These are phyloP conservation scores for Nymphalis c-album DNA, from an alignment of 2,888 invertebrate genomes.

Conservation along the genomic window DNA sequence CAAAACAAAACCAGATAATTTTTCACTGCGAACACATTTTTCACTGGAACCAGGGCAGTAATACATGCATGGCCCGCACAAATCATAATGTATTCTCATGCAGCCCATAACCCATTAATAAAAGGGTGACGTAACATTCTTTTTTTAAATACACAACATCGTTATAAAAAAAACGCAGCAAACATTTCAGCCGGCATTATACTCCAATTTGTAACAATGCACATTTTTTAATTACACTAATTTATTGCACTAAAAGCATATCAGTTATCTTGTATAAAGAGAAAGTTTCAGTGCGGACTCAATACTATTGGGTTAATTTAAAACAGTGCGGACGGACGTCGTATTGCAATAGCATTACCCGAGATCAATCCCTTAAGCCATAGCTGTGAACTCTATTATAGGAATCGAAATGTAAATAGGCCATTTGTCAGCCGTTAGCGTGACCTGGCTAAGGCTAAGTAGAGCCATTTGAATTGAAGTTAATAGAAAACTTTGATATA, in stretches of 20 bases:
- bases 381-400: constrained; percentile 9
- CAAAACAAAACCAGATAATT: constrained; percentile 3
- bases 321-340: not conserved
- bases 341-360: not conserved
- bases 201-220: not conserved
- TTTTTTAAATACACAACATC: constrained; percentile 20
- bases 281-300: constrained; percentile 5
- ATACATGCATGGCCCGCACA: constrained; percentile 8
- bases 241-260: constrained; percentile 14
- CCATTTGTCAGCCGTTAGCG: constrained; percentile 14
- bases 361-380: constrained; percentile 8
- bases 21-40: constrained; percentile 7
- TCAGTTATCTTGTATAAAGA: constrained; percentile 15
- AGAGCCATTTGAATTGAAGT: constrained; percentile 8
- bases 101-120: constrained; percentile 21
- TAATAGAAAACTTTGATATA: not conserved
- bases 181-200: constrained; percentile 12
- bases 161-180: not conserved
- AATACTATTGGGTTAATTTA: constrained; percentile 1
- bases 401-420: constrained; percentile 20
- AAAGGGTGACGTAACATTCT: constrained; percentile 9
- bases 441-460: constrained; percentile 12
- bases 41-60: constrained; percentile 7
- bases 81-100: constrained; percentile 16
- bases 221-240: constrained; percentile 4